Evolutionary conservation across 2,888 invertebrate species (phyloP).

Genomic region (Dione juno): DNA sequence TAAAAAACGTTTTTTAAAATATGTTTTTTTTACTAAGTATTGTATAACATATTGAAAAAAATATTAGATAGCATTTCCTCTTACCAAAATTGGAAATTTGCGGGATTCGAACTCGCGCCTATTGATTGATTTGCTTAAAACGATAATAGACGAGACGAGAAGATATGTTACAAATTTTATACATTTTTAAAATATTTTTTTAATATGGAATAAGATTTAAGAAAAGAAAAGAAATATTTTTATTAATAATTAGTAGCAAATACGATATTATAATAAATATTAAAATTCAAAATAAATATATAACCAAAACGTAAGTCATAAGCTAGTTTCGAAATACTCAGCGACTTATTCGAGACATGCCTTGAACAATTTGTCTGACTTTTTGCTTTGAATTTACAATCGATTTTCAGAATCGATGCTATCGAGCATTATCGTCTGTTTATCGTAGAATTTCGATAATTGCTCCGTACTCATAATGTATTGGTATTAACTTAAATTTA

Average conservation of each 20-base stretch:
- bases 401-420: slow-evolving; percentile 55
- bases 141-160: too few species aligned
- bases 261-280: not conserved
- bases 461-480: not conserved
- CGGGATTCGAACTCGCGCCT: too few species aligned
- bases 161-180: too few species aligned
- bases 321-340: slow-evolving; percentile 4
- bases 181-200: too few species aligned
- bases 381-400: slow-evolving; percentile 32
- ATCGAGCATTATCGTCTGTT: slow-evolving; percentile 33
- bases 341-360: slow-evolving; percentile 48
- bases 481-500: not conserved
- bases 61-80: too few species aligned
- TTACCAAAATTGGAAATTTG: too few species aligned
- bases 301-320: not conserved
- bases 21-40: too few species aligned
- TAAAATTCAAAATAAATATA: not conserved
- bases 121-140: too few species aligned
- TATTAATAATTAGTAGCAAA: not conserved
- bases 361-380: slow-evolving; percentile 53
- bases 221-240: too few species aligned
- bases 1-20: too few species aligned
- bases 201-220: too few species aligned
- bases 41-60: too few species aligned
- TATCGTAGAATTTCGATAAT: slow-evolving; percentile 24